These are phyloP conservation scores for Synodontis membranacea DNA, from an alignment of 2,113 vertebrate genomes.

Conservation along the genomic window DNA sequence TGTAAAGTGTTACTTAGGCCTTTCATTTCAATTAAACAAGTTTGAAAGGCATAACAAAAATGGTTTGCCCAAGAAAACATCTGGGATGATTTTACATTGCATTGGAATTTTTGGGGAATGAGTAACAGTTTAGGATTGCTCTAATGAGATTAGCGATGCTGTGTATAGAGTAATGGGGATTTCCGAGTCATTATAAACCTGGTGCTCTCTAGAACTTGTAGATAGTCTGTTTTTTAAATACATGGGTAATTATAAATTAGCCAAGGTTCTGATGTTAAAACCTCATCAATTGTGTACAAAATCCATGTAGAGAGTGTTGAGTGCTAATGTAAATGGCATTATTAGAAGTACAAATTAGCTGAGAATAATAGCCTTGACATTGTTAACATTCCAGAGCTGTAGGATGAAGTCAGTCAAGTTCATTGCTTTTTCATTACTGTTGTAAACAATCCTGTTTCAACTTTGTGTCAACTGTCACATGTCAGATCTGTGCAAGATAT, in stretches of 20 bases:
- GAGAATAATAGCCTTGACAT: neutral
- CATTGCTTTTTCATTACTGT: neutral
- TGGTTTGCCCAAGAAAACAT: neutral
- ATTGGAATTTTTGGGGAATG: neutral
- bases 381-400: neutral
- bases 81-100: no score
- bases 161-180: neutral
- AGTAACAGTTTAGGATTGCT: neutral
- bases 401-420: neutral
- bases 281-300: neutral
- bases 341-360: neutral
- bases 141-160: neutral
- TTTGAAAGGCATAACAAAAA: neutral
- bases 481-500: neutral
- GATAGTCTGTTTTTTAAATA: neutral
- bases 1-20: conserved; percentile 5
- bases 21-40: neutral
- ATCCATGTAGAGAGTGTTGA: neutral
- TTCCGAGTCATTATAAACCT: neutral
- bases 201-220: neutral
- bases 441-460: neutral
- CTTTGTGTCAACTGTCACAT: neutral
- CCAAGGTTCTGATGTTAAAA: neutral
- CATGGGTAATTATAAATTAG: neutral
- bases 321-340: neutral